phyloP scores from a whole-genome alignment of 2,797 vertebrate species.

The Heterohyrax brucei region DNA sequence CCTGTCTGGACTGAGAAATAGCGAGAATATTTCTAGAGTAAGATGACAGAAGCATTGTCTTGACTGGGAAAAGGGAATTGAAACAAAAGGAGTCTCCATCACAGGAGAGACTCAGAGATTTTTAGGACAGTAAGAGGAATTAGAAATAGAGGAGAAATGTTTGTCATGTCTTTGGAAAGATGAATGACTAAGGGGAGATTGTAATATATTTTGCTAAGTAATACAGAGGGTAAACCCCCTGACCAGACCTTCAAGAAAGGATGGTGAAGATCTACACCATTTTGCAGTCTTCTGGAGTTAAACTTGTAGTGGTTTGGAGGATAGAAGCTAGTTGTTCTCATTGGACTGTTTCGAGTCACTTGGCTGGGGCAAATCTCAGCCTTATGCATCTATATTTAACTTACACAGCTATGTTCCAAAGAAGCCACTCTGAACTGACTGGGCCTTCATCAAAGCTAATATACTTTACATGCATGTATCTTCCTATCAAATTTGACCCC shows the following conservation, averaged over 20 bases:
- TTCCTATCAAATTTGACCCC: neutral
- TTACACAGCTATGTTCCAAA: neutral
- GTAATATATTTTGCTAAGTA: neutral
- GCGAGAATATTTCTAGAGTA: neutral
- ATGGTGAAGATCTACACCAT: neutral
- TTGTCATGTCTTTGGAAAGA: conserved; percentile 24
- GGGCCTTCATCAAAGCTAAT: conserved; percentile 24
- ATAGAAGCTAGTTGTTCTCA: neutral
- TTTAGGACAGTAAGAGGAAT: neutral
- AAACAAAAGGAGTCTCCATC: neutral
- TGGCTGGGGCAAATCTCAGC: conserved; percentile 19
- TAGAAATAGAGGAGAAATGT: neutral
- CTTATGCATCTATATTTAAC: neutral
- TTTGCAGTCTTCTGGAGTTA: conserved; percentile 25
- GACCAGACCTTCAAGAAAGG: neutral
- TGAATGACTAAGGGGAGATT: neutral
- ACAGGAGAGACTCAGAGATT: neutral
- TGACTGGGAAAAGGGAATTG: neutral
- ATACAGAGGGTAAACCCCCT: neutral
- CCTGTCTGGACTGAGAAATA: neutral
- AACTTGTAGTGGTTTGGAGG: neutral
- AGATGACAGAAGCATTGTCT: neutral
- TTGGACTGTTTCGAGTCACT: conserved; percentile 16
- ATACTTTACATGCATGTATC: neutral
- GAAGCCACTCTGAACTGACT: conserved; percentile 14